Evolutionary conservation across 2,113 vertebrate species (phyloP).

Genomic region (Cyanoderma ruficeps): DNA sequence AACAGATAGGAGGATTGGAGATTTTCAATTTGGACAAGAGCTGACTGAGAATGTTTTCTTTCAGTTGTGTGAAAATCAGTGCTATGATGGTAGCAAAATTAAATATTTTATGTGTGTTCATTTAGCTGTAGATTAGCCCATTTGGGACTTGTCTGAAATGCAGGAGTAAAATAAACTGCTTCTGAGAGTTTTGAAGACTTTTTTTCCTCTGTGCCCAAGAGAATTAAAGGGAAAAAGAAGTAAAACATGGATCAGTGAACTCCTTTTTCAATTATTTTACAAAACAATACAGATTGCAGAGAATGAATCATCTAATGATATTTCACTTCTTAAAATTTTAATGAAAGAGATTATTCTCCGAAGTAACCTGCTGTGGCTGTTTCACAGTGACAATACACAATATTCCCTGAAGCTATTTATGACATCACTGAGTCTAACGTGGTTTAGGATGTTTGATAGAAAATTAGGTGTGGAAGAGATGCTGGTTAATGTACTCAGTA

Average conservation of each 20-base stretch:
- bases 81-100: neutral
- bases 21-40: neutral
- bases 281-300: neutral
- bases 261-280: neutral
- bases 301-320: conserved; percentile 34
- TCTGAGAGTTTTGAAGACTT: neutral
- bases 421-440: neutral
- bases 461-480: neutral
- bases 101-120: neutral
- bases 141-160: neutral
- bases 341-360: conserved; percentile 45
- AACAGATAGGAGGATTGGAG: neutral
- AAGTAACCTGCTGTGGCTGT: conserved; percentile 38
- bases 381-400: neutral
- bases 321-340: conserved; percentile 30
- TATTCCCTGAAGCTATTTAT: conserved; percentile 48
- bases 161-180: neutral
- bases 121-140: neutral
- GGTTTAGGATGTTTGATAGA: neutral
- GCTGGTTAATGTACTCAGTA: neutral
- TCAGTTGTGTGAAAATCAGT: neutral
- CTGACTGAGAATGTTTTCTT: neutral
- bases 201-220: neutral
- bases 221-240: neutral
- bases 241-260: neutral